These are phyloP conservation scores for Cecropterus lyciades DNA, from an alignment of 1,140 invertebrate genomes.

Conservation along the genomic window DNA sequence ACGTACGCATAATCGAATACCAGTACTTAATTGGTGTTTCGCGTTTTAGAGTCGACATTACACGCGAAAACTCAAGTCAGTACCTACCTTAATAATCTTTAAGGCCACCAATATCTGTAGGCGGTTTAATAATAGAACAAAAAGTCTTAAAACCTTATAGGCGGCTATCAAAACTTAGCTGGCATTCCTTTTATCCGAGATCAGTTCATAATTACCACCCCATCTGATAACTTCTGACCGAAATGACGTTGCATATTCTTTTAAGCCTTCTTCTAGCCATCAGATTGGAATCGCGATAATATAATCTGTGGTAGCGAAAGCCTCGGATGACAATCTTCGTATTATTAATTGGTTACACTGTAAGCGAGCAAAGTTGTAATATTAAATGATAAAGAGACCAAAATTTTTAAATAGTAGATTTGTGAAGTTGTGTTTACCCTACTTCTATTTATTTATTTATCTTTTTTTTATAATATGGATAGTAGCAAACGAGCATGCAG, in stretches of 20 bases:
- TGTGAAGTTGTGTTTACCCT: too few species aligned
- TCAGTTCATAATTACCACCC: constrained; percentile 37
- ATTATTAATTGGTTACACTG: constrained; percentile 35
- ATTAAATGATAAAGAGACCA: not conserved
- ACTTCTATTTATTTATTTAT: too few species aligned
- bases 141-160: constrained; percentile 24
- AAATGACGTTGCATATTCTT: constrained; percentile 34
- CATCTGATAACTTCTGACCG: constrained; percentile 30
- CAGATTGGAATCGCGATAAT: constrained; percentile 24
- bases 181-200: constrained; percentile 35
- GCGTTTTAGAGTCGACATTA: too few species aligned
- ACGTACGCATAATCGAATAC: too few species aligned
- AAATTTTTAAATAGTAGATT: not conserved
- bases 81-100: not conserved
- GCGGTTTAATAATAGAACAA: constrained; percentile 10
- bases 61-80: too few species aligned
- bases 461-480: too few species aligned
- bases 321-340: constrained; percentile 28
- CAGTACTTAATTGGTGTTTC: too few species aligned
- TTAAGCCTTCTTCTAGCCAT: constrained; percentile 19
- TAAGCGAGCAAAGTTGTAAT: not conserved
- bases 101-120: not conserved
- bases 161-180: constrained; percentile 34
- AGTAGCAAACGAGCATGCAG: too few species aligned
- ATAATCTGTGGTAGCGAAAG: constrained; percentile 29